Evolutionary conservation across 1,140 invertebrate species (phyloP), one percentile per base, ranked within the genome.

Genomic region (Pentalonia nigronervosa): DNA sequence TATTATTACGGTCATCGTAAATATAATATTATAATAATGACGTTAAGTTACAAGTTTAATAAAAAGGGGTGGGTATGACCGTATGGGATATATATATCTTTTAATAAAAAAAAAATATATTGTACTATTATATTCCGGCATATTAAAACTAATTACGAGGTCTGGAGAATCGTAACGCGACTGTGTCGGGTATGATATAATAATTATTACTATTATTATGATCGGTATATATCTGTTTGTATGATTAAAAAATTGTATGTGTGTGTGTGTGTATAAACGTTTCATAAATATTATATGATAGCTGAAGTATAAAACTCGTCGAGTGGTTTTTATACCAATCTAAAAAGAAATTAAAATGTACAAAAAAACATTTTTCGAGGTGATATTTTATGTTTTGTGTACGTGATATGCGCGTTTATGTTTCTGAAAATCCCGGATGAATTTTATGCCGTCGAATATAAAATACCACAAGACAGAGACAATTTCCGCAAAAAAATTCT

Each of bases 141-240:
- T 87, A 87, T 87, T 87, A 87, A 87, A 87, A 48, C 86, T 48
- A n/a, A 87, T 87, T 87, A 87, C 47, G 86, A 87, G 47, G 83
- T 50, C 30, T 47, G 3, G 86, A 41, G 41, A 47, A 87, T 47
- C 45, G 45, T 87, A 87, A 47, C 41, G 30, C 84, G 84, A n/a
- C 60, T 76, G 30, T 17, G 14, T 41, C 7, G 47, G 86, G 86
- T 48, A 48, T 87, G 47, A 86, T 76, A 76, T 76, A n/a, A 87
- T 87, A 30, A 87, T 87, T 45, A 34, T 48, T 84, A 41, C 23
- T 45, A 84, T 84, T 41, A 45, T 36, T 45, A 84, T 84, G 36
- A 41, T 45, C 36, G 76, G 76, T 76, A 76, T 67, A 67, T 67
- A n/a, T 76, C 30, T 76, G 30, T 76, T 76, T 76, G 60, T n/a